A percentile compares a stretch with the other conserved stretches of the same genome.
phyloP scores from a whole-genome alignment of 2,797 vertebrate species.

The Channallabes apus region DNA sequence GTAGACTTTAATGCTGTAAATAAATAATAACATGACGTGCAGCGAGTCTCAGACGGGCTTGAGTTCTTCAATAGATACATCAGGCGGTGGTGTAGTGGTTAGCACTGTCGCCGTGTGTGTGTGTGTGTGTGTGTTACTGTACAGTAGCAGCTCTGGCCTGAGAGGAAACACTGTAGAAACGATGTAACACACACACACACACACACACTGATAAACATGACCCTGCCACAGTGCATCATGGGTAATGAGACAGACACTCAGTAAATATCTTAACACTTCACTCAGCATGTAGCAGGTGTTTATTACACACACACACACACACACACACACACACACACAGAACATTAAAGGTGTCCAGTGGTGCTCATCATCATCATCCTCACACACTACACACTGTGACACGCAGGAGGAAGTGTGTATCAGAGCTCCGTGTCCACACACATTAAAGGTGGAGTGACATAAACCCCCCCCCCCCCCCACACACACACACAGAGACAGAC shows the following conservation, averaged over 20 bases:
- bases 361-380: slow-evolving; percentile 8
- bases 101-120: too few species aligned
- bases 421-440: background rate
- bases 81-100: too few species aligned
- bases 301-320: slow-evolving; percentile 45
- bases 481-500: too few species aligned
- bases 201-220: slow-evolving; percentile 41
- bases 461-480: too few species aligned
- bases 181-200: background rate
- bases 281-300: background rate
- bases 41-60: too few species aligned
- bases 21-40: background rate
- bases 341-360: slow-evolving; percentile 3
- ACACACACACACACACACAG: slow-evolving; percentile 10
- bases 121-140: too few species aligned
- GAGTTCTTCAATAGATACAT: background rate
- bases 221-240: slow-evolving; percentile 71
- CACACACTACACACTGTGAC: slow-evolving; percentile 1
- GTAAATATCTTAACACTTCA: slow-evolving; percentile 68
- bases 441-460: background rate
- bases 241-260: slow-evolving; percentile 77
- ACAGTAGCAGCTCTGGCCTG: background rate
- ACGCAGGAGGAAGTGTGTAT: background rate
- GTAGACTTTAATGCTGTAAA: background rate
- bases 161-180: slow-evolving; percentile 8